phyloP scores from a whole-genome alignment of 2,888 invertebrate genomes.

The Timema podura region DNA sequence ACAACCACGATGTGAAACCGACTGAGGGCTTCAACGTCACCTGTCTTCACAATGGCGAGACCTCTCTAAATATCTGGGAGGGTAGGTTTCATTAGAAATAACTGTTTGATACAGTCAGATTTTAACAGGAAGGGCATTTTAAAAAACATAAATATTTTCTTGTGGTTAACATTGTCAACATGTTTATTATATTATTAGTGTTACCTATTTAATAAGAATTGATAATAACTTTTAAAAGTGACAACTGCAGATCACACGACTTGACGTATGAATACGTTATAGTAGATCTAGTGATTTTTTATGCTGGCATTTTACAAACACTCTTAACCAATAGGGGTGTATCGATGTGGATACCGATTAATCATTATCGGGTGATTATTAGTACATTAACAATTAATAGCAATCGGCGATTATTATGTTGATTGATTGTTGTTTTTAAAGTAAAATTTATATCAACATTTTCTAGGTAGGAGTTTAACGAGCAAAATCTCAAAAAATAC shows the following conservation, averaged over 20 bases:
- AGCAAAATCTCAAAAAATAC: no score
- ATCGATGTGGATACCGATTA: no score
- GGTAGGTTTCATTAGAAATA: conserved; percentile 36
- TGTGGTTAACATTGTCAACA: no score
- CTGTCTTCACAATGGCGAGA: conserved; percentile 39
- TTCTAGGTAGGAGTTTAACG: no score
- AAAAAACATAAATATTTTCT: background rate
- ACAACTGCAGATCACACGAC: no score
- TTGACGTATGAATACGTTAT: no score
- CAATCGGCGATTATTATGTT: no score
- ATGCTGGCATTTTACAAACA: background rate
- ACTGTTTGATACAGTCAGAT: background rate
- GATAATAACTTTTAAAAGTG: background rate
- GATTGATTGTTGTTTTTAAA: no score
- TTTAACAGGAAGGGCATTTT: background rate
- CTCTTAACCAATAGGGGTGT: background rate
- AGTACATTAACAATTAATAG: no score
- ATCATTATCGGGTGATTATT: no score
- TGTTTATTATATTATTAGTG: background rate
- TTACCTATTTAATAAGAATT: background rate
- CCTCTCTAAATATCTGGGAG: conserved; percentile 43
- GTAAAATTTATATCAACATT: no score
- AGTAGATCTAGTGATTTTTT: background rate
- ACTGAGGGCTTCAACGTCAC: conserved; percentile 43
- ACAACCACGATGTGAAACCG: conserved; percentile 36